phyloP scores from a whole-genome alignment of 2,113 vertebrate genomes.

The Tychaedon coryphoeus region DNA sequence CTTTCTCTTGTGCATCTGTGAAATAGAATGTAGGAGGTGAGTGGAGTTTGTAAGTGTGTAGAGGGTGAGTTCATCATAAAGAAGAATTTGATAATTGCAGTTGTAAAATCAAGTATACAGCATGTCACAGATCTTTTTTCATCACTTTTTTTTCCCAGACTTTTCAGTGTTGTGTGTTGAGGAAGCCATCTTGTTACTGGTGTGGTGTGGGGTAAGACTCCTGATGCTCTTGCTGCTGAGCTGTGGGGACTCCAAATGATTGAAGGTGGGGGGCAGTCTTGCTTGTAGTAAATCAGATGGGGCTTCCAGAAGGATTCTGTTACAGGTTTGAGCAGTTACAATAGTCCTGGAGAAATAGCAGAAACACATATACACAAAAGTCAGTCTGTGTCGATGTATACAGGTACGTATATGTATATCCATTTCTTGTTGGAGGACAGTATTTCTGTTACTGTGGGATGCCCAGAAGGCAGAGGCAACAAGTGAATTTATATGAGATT shows the following conservation, averaged over 20 bases:
- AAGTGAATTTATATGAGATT: not conserved
- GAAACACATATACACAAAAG: fast-evolving
- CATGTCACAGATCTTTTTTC: not conserved
- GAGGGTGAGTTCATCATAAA: not conserved
- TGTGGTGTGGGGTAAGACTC: not conserved
- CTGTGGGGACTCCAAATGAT: not conserved
- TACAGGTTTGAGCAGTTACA: not conserved
- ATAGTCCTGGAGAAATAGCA: not conserved
- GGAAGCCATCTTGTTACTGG: not conserved
- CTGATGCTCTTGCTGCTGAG: not conserved
- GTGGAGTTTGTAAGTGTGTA: not conserved
- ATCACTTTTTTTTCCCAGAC: not conserved
- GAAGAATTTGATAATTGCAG: not conserved
- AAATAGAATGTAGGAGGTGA: not conserved
- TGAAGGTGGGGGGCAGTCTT: not conserved
- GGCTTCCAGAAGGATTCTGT: not conserved
- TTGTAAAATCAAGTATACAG: not conserved
- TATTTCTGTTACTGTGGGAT: not conserved
- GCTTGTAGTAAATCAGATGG: not conserved
- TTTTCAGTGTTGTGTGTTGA: not conserved
- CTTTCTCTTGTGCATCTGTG: not conserved
- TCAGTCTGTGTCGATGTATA: not conserved
- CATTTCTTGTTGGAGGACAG: not conserved
- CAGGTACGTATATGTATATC: fast-evolving
- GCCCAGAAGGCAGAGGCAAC: fast-evolving